These are phyloP conservation scores for Apotomis capreana DNA, from an alignment of 2,888 invertebrate genomes.

Conservation along the genomic window DNA sequence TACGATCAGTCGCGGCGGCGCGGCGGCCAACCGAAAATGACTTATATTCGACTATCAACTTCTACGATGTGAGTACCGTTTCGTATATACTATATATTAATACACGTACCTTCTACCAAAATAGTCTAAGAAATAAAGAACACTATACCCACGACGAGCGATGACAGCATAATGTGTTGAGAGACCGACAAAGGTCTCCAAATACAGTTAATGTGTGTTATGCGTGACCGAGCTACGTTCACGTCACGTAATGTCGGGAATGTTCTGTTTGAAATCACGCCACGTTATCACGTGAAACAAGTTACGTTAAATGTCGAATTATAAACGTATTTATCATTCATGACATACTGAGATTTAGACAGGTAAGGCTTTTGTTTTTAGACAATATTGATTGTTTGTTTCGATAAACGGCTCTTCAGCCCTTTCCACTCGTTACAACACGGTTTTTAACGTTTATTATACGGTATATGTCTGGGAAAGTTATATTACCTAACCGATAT, in stretches of 20 bases:
- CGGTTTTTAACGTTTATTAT: too few relatives aligned
- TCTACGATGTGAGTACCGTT: too few relatives aligned
- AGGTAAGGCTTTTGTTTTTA: neutral
- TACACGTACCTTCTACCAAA: neutral
- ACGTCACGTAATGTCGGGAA: constrained; percentile 28
- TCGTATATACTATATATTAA: too few relatives aligned
- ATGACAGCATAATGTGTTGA: constrained; percentile 36
- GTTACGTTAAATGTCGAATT: constrained; percentile 32
- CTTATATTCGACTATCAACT: too few relatives aligned
- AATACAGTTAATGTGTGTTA: constrained; percentile 40
- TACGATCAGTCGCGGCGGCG: too few relatives aligned
- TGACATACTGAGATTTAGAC: neutral
- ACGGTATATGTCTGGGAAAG: too few relatives aligned
- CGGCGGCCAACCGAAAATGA: too few relatives aligned
- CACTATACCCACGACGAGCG: constrained; percentile 27
- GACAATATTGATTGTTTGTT: too few relatives aligned
- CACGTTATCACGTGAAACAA: constrained; percentile 33
- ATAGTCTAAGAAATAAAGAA: constrained; percentile 6
- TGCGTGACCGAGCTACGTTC: constrained; percentile 37
- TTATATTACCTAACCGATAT: too few relatives aligned
- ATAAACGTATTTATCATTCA: constrained; percentile 26
- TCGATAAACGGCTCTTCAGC: too few relatives aligned
- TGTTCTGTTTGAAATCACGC: constrained; percentile 32
- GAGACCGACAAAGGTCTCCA: constrained; percentile 37
- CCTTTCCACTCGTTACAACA: too few relatives aligned